Evolutionary conservation across 1,140 invertebrate genomes (phyloP), one percentile per base, ranked within the genome.

Genomic region (Mercenaria mercenaria): DNA sequence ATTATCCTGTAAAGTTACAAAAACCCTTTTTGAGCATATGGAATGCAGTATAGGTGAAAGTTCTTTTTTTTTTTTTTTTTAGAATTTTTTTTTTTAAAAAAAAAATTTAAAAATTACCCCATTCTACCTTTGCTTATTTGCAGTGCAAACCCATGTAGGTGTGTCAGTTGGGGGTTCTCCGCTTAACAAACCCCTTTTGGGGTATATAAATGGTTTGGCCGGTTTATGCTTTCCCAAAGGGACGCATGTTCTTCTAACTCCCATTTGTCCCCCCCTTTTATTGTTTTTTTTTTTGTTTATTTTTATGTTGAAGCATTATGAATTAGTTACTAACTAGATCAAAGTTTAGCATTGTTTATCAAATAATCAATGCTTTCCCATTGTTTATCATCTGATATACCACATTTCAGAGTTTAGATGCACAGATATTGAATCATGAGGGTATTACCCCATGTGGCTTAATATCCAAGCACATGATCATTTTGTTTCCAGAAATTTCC

Each of bases 121-220:
- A 56, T 39, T 76, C n/a, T 43, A 39, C n/a, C 81, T 72, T 59
- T 59, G 67, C 26, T 23, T 52, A 20, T 79, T 52, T 79, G 13
- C 11, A 64, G 64, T 8, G 61, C 32, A 13, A 76, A 84, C 47
- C 2, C 67, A 50, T 59, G 76, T 77, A 97, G 97, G 97, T 97
- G 52, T 96, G 97, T 92, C 97, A 97, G 96, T 97, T 97, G 91
- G 97, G 97, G 94, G 96, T 97, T 84, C 93, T 98, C 91, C 97
- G 98, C 91, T 97, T 97, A 88, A 98, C 96, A 98, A 98, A 96
- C 97, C 98, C 91, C 43, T n/a, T 97, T 98, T 95, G 98, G 98
- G 92, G 97, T 97, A 96, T 98, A 98, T 97, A 98, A 98, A 97
- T 98, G 96, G 98, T 98, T 98, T 85, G 98, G 97, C 61, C 98